Percentiles rank a stretch among this genome's conserved stretches.
Conservation (phyloP, 2,113 vertebrate species). For the Paratilapia polleni region DNA sequence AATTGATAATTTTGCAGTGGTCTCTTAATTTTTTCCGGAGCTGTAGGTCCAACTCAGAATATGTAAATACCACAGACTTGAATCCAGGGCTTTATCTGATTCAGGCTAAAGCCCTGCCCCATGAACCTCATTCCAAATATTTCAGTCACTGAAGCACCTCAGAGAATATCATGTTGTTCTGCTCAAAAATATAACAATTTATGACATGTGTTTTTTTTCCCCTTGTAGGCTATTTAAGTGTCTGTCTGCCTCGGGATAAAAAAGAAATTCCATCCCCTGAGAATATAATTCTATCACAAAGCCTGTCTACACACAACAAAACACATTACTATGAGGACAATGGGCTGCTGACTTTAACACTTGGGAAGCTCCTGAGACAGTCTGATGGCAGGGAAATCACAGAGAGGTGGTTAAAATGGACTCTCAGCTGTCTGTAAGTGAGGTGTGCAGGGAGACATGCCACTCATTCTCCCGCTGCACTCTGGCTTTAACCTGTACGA, state of each 20-base stretch:
- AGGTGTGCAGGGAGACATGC: background rate
- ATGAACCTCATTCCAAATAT: background rate
- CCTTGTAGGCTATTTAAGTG: background rate
- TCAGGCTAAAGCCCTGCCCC: background rate
- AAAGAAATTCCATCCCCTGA: background rate
- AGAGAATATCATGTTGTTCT: background rate
- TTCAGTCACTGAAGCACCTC: background rate
- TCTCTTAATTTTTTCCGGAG: too few relatives aligned
- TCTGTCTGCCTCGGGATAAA: conserved; percentile 16
- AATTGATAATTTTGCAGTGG: background rate
- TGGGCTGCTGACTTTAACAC: conserved; percentile 4
- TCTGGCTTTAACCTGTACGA: background rate
- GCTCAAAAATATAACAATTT: background rate
- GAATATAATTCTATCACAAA: conserved; percentile 33
- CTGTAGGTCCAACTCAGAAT: background rate
- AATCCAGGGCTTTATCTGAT: background rate
- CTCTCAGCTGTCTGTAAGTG: background rate
- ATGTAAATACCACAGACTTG: background rate
- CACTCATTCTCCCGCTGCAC: background rate
- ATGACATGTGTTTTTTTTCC: conserved; percentile 4
- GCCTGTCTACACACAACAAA: conserved; percentile 28
- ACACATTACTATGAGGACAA: conserved; percentile 21
- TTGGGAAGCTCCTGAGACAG: conserved; percentile 3
- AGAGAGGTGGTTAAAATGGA: conserved; percentile 13
- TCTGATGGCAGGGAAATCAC: conserved; percentile 23